A percentile compares a stretch with the other conserved stretches of the same genome.
Conservation (phyloP, 2,888 invertebrate genomes). For the Apeira syringaria region DNA sequence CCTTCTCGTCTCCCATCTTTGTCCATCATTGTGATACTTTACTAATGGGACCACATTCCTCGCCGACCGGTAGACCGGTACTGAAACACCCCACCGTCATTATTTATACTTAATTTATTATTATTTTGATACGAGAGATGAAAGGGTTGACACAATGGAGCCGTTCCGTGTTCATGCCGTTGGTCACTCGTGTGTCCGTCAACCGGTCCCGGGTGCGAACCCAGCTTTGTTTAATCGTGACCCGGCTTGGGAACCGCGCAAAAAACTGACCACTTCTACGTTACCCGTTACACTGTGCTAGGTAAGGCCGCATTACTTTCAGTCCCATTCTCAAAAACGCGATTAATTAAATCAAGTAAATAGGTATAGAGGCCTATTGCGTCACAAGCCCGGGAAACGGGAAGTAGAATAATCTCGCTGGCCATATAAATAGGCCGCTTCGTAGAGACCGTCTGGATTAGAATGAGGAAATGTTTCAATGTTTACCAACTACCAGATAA, state of each 20-base stretch:
- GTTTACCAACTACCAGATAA: neutral
- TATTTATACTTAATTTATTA: constrained; percentile 81
- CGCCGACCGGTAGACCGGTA: constrained; percentile 71
- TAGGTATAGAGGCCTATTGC: neutral
- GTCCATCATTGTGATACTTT: constrained; percentile 69
- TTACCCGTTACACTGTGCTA: neutral
- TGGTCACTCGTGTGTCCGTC: constrained; percentile 56
- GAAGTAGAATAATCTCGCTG: neutral
- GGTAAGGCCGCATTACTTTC: neutral
- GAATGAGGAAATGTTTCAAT: constrained; percentile 1
- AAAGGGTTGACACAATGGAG: constrained; percentile 70
- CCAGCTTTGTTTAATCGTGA: constrained; percentile 44
- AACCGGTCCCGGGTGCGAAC: constrained; percentile 44
- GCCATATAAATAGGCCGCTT: neutral
- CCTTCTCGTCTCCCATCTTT: constrained; percentile 33
- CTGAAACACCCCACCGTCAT: constrained; percentile 50
- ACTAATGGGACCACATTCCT: constrained; percentile 80
- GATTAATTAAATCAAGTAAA: neutral
- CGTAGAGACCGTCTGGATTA: neutral
- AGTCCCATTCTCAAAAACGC: neutral
- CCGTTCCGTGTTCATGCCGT: constrained; percentile 71
- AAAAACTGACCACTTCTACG: constrained; percentile 5
- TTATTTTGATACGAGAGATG: constrained; percentile 80
- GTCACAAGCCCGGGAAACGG: constrained; percentile 4
- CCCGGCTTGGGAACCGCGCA: constrained; percentile 49